A percentile compares a stretch with the other conserved stretches of the same genome.
These are phyloP conservation scores for Heloderma charlesbogerti DNA, from an alignment of 2,113 vertebrate genomes.

Conservation along the genomic window DNA sequence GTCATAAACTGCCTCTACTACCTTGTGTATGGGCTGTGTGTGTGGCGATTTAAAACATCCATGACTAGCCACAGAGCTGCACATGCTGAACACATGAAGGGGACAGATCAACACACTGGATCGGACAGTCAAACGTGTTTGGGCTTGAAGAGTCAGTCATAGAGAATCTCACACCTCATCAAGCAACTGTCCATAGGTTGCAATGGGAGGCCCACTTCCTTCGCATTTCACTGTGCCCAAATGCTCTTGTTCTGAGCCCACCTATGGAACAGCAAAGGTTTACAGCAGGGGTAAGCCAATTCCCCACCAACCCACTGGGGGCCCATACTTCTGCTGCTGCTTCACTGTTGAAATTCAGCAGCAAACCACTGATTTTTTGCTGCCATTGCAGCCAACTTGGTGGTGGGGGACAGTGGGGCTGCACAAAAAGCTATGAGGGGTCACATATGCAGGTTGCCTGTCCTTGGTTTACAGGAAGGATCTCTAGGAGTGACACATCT, in stretches of 20 bases:
- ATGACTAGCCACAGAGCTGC: not conserved
- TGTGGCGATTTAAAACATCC: not conserved
- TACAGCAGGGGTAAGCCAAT: not conserved
- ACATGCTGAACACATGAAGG: not conserved
- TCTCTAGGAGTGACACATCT: not conserved
- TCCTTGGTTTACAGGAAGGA: too few species aligned
- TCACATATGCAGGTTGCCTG: too few species aligned
- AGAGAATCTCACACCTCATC: not conserved
- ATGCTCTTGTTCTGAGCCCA: not conserved
- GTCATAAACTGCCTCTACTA: not conserved
- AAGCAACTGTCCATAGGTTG: not conserved
- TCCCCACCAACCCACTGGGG: too few species aligned
- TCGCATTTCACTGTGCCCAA: not conserved
- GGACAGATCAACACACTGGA: not conserved
- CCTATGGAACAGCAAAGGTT: not conserved
- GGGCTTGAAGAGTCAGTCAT: not conserved
- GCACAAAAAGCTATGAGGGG: too few species aligned
- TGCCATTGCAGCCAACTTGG: too few species aligned
- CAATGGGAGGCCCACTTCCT: not conserved
- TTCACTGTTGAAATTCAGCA: too few species aligned
- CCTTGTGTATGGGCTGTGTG: not conserved
- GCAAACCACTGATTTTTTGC: too few species aligned
- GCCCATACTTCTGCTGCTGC: too few species aligned
- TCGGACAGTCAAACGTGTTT: not conserved
- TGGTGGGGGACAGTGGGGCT: too few species aligned